These are phyloP conservation scores for Sebastes steindachneri DNA, from an alignment of 2,797 vertebrate genomes.

Conservation along the genomic window DNA sequence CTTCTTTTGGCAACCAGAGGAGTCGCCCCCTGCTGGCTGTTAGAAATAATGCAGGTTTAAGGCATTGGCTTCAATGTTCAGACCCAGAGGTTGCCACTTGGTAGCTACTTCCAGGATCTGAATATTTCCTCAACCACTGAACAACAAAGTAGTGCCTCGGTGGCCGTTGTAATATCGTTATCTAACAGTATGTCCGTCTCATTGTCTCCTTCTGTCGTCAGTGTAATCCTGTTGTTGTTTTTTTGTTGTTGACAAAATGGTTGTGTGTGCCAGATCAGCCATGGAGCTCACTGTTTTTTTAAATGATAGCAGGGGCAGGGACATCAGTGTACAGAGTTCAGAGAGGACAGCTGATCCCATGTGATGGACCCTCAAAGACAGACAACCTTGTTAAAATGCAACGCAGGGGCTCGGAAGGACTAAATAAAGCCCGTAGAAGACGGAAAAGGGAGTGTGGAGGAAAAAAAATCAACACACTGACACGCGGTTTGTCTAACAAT, in stretches of 20 bases:
- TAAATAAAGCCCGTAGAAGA: constrained; percentile 72
- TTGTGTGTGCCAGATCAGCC: neutral
- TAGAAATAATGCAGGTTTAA: no score
- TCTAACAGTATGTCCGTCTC: neutral
- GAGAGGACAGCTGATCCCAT: constrained; percentile 65
- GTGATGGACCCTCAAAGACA: constrained; percentile 76
- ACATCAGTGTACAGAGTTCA: constrained; percentile 28
- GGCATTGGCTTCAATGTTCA: neutral
- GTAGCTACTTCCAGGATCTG: neutral
- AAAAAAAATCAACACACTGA: constrained; percentile 75
- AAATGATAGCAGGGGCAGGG: neutral
- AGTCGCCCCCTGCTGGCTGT: no score
- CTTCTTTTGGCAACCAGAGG: no score
- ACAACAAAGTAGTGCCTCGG: neutral
- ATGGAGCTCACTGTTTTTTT: neutral
- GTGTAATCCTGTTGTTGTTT: neutral
- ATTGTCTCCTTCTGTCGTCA: neutral
- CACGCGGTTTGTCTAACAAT: constrained; percentile 82
- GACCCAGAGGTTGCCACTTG: neutral
- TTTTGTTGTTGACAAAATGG: no score
- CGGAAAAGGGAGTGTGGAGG: constrained; percentile 18
- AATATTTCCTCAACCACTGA: neutral
- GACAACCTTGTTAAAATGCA: constrained; percentile 77
- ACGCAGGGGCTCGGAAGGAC: constrained; percentile 59
- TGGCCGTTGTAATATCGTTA: neutral